Evolutionary conservation across 2,113 vertebrate genomes (phyloP), one percentile per base, ranked within the genome.

Genomic region (Varanus komodoensis): DNA sequence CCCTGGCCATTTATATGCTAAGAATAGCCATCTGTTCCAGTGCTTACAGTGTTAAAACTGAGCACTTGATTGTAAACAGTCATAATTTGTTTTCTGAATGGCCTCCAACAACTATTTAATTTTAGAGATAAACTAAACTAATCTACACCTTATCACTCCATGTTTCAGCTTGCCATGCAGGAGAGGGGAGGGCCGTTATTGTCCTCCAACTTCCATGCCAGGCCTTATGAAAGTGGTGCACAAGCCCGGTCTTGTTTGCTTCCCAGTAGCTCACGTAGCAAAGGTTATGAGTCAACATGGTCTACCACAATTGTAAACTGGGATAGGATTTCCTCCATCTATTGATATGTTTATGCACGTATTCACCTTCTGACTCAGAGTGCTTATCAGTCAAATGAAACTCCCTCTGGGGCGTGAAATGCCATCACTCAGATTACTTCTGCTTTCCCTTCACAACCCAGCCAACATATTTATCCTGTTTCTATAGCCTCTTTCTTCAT

Each of bases 261-360:
- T 84, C 83, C 92, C 50, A 77, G 92, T 85, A 12, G 87, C 94
- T 96, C 96, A 96, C 87, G 64, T 94, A 96, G 89, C 87, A 61
- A 91, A 38, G 50, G 19, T 80, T 91, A 78, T 96, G 93, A 97
- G 93, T 96, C 97, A 97, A 95, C 95, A 92, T 0, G 21, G 90
- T 89, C 86, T 92, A 77, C 92, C 84, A 93, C 94, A 89, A 89
- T 74, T 88, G 64, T 17, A 82, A 88, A 91, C 84, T 92, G 81
- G 78, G 93, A 94, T 89, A 88, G 94, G 91, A 90, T 88, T 94
- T 91, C 91, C 89, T 90, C 87, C 54, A 88, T 21, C 89, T 85
- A 85, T 79, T 75, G 94, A 95, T 91, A 44, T 21, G 2, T n/a
- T 89, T 85, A 91, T 27, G 93, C 96, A 96, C 27, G 32, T 95